A percentile compares a stretch with the other conserved stretches of the same genome.
These are phyloP conservation scores for Castor canadensis DNA, from an alignment of 2,113 vertebrate genomes.

Conservation along the genomic window DNA sequence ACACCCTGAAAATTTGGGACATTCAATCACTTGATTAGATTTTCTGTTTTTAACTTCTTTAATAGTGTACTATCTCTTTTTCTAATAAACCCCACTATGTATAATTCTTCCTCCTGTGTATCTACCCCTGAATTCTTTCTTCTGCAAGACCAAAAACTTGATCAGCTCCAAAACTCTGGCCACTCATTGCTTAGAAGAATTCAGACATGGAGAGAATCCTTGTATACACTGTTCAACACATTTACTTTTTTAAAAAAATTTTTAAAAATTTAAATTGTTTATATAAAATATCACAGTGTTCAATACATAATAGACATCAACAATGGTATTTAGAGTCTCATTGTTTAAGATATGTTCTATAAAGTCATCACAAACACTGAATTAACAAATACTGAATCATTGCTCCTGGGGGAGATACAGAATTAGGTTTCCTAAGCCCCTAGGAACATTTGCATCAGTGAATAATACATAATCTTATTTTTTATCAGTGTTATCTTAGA, in stretches of 20 bases:
- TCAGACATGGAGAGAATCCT: not conserved
- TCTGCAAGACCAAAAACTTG: too few relatives aligned
- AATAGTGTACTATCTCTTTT: too few relatives aligned
- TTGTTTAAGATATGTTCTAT: not conserved
- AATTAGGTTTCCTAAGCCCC: not conserved
- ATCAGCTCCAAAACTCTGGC: not conserved
- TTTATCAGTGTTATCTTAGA: not conserved
- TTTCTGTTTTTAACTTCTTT: too few relatives aligned
- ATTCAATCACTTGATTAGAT: too few relatives aligned
- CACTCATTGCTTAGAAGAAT: not conserved
- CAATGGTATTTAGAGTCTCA: not conserved
- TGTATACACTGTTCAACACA: not conserved
- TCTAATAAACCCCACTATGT: too few relatives aligned
- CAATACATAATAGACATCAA: not conserved
- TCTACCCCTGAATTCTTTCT: too few relatives aligned
- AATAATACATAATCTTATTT: not conserved
- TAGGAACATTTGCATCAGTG: not conserved
- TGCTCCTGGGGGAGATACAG: not conserved
- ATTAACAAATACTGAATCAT: too few relatives aligned
- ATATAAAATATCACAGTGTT: not conserved
- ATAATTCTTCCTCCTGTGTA: too few relatives aligned
- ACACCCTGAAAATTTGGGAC: too few relatives aligned
- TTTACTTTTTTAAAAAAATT: not conserved
- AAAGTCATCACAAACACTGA: not conserved
- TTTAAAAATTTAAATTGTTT: not conserved